Evolutionary conservation across 1,140 invertebrate genomes (phyloP).

Genomic region (Octopus sinensis): DNA sequence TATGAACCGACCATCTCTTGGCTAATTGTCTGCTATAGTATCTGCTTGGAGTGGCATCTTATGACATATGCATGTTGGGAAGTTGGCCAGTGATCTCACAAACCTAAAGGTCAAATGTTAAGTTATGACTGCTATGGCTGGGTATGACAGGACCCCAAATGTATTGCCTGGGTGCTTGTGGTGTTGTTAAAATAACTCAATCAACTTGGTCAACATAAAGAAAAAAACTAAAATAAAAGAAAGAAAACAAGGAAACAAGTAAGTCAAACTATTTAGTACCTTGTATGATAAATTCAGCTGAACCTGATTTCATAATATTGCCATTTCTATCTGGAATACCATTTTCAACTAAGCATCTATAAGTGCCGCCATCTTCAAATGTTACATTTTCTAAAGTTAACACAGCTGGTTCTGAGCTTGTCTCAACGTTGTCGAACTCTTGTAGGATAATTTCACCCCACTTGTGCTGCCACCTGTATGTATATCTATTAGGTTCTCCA

Average conservation of each 20-base stretch:
- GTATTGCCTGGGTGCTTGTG: no score
- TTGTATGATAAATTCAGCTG: background rate
- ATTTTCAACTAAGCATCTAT: background rate
- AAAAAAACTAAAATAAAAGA: no score
- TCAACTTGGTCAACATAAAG: no score
- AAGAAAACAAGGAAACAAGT: background rate
- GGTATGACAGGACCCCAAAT: no score
- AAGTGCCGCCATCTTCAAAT: constrained; percentile 2
- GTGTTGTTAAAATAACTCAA: no score
- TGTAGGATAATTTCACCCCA: background rate
- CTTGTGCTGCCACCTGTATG: constrained; percentile 4
- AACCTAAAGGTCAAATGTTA: no score
- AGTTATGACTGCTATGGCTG: no score
- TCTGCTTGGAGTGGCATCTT: no score
- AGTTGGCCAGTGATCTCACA: no score
- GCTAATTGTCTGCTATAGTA: no score
- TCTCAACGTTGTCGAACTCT: background rate
- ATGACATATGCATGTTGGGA: no score
- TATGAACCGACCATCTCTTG: no score
- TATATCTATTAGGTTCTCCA: background rate
- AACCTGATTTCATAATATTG: background rate
- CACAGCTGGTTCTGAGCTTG: background rate
- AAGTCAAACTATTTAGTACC: background rate
- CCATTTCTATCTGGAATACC: constrained; percentile 1
- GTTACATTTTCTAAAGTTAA: background rate